These are phyloP conservation scores for Ectemnius cavifrons DNA, from an alignment of 2,888 invertebrate genomes.

Conservation along the genomic window DNA sequence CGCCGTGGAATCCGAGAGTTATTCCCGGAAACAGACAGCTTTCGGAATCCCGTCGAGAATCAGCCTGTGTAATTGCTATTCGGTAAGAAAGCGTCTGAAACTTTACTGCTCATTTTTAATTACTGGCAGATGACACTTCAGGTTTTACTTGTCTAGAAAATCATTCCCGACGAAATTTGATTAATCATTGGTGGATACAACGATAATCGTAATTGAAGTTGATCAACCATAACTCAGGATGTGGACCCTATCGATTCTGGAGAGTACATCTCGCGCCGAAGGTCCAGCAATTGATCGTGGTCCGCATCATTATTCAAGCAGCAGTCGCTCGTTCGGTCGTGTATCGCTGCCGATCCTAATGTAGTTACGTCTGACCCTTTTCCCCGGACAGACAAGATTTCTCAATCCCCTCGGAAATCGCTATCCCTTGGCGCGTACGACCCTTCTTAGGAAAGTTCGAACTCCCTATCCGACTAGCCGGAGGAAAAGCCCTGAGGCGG, in stretches of 20 bases:
- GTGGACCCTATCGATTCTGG: no score
- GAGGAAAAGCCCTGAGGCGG: neutral
- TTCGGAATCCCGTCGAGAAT: conserved; percentile 7
- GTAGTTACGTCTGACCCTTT: conserved; percentile 4
- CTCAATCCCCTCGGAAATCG: conserved; percentile 9
- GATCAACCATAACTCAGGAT: neutral
- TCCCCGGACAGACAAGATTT: conserved; percentile 15
- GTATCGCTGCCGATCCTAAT: conserved; percentile 7
- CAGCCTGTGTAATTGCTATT: conserved; percentile 28
- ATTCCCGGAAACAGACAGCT: neutral
- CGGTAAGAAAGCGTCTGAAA: neutral
- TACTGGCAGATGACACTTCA: neutral
- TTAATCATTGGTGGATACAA: no score
- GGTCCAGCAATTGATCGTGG: neutral
- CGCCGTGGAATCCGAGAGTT: neutral
- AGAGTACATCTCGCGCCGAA: no score
- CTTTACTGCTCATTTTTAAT: neutral
- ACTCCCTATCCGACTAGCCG: neutral
- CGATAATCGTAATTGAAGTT: neutral
- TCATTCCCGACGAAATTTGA: neutral
- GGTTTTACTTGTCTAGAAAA: neutral
- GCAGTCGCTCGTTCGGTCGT: neutral
- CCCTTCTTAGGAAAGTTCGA: conserved; percentile 1
- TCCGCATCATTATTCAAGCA: conserved; percentile 1
- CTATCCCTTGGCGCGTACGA: neutral